Base-by-base conservation (phyloP, 2,888 invertebrate species). In the Polydrusus pterygomalis region DNA sequence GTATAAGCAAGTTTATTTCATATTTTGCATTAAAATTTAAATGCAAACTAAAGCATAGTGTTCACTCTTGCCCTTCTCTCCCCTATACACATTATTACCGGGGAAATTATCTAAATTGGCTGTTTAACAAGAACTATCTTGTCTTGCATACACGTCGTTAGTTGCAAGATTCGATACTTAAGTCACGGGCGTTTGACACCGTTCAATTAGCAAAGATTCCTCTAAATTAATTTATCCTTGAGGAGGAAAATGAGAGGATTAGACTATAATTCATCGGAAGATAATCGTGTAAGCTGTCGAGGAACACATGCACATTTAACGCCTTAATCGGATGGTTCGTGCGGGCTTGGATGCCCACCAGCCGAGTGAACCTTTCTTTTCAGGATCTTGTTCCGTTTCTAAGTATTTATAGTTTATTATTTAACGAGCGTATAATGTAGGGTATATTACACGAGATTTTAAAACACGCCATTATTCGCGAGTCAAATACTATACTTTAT, bases 271-370 rank as follows among this genome's bases (percentile, higher is more conserved):
- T 71, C 64, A 71, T 64, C 20, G 43, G 51, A 47, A 70, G 71
- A 64, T 71, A 71, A 71, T 71, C 56, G 71, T 54, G 56, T 40
- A 15, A 20, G 56, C 71, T 71, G 71, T 71, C 71, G 64, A 71
- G 45, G 64, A 71, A 71, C 64, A 71, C 63, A n/a, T n/a, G n/a
- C n/a, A 71, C 71, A 73, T 15, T 68, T 68, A 68, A 73, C 73
- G 49, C 73, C 60, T 73, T 73, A 73, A 73, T 73, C 68, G 49
- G 74, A 74, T 74, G 43, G 54, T 74, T 74, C 74, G 68, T 74
- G 68, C 54, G 45, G 63, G 45, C 62, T 69, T 69, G 62, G 63
- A n/a, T 74, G 74, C 74, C 74, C 68, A 68, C 74, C 74, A 63
- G 63, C 54, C 43, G 56, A 51, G 49, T 75, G 70, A 70, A 75